Base-by-base conservation (phyloP, 2,888 invertebrate genomes). In the Mesorhabditis spiculigera region DNA sequence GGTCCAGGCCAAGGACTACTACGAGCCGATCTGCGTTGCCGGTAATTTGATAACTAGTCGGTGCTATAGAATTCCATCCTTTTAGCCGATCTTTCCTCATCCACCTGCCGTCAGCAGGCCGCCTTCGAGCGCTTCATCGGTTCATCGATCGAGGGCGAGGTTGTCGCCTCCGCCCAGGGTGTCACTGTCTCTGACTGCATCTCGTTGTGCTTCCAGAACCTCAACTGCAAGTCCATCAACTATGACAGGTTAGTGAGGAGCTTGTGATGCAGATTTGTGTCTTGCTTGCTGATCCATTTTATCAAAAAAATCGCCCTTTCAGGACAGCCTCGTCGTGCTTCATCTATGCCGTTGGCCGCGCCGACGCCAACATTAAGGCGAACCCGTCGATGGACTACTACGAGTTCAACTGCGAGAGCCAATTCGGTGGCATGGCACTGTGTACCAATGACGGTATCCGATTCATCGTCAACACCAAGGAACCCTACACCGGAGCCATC, bases 401-500 rank as follows among this genome's bases (percentile, higher is more conserved):
- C 77, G 86, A 86, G 75, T 86, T 86, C 82, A 86, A 86, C 73
- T 86, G 86, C 65, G 85, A 86, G 69, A 83, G 85, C 8, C 85
- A 86, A 70, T 86, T 86, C 74, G 86, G 86, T 45, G 86, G 86
- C 67, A 86, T 86, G 86, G 86, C 86, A 42, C 75, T 86, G 64
- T 86, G 86, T 75, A 86, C 86, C 44, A 86, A 86, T 75, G 86
- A 86, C 65, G 86, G 86, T 70, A 86, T 86, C 70, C 78, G 85
- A 5, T 86, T 86, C 80, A 86, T 86, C 71, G 85, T 86, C 70
- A 86, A 86, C 79, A 86, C 86, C 70, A 86, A 86, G 73, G 86
- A 86, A 66, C 86, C 86, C 10, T 86, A 86, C 80, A 86, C 86
- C 41, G 86, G 86, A 65, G 86, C 86, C 71, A 86, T 86, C 67